Evolutionary conservation across 2,888 invertebrate species (phyloP), one percentile per base, ranked within the genome.

Genomic region (Gryllus longicercus): DNA sequence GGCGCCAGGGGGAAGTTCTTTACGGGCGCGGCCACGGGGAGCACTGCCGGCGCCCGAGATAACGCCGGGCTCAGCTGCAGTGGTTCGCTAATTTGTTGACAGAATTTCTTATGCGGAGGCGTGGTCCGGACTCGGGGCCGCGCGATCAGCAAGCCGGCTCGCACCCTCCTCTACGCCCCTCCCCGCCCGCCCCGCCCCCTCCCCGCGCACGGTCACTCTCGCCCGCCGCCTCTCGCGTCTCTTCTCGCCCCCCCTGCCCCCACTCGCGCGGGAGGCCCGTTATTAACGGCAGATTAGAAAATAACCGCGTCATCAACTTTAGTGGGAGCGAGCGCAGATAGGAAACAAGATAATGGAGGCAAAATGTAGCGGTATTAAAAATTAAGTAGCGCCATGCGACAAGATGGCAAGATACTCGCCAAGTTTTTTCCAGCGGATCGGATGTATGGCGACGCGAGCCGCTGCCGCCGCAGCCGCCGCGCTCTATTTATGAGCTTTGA

Each of bases 301-400:
- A 79, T 79, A 74, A 79, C 78, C 74, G 50, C 74, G 78, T 79
- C 78, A 79, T 79, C 78, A 79, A 74, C 78, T n/a, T 38, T 18
- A 74, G 74, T 18, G 78, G 25, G 78, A 25, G 38, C 50, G 50
- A 74, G 49, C 74, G 51, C 51, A 77, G 77, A 77, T 51, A 51
- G 14, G 78, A 78, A 12, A 82, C 85, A 87, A 87, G 87, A 85
- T 86, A 87, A 87, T 86, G 85, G 63, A 63, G 63, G 85, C 83
- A 86, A 87, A 87, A 87, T 87, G 87, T 86, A 86, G 86, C 86
- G 85, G 87, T 87, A 87, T 87, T 87, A 87, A 87, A 87, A 87
- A 87, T 86, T 86, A 87, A 87, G 86, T 86, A 79, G 75, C n/a
- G 78, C 78, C 74, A 79, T 75, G 74, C 49, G 75, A 49, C 74